phyloP scores from a whole-genome alignment of 2,888 invertebrate species.

The Acanthosepion pharaonis region DNA sequence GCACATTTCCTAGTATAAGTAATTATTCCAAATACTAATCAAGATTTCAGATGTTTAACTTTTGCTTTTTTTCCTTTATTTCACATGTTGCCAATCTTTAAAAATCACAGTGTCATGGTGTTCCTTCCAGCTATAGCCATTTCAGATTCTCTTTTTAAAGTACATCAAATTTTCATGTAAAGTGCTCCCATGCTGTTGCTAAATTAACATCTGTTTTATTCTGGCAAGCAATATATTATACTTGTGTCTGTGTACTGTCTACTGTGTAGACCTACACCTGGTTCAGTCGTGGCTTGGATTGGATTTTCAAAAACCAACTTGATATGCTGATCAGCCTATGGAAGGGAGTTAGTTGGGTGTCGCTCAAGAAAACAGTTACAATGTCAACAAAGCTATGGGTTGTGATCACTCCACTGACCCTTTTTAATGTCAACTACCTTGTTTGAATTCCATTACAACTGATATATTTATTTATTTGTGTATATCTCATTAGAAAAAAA shows the following conservation, averaged over 20 bases:
- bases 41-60: conserved; percentile 33
- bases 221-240: conserved; percentile 6
- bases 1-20: not conserved
- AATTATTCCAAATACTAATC: conserved; percentile 20
- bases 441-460: too few species aligned
- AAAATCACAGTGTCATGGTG: not conserved
- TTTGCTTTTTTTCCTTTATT: conserved; percentile 17
- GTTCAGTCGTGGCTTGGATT: conserved; percentile 23
- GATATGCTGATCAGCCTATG: not conserved
- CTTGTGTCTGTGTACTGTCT: conserved; percentile 43
- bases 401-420: not conserved
- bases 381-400: conserved; percentile 6
- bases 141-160: not conserved
- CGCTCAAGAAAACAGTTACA: not conserved
- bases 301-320: not conserved
- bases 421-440: not conserved
- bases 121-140: conserved; percentile 12
- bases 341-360: not conserved
- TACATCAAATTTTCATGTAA: conserved; percentile 6
- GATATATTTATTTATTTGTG: conserved; percentile 39
- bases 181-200: not conserved
- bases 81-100: not conserved
- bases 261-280: conserved; percentile 45
- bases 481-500: not conserved
- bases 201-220: not conserved